These are phyloP conservation scores for Sebastes trivittatus DNA, from an alignment of 2,797 vertebrate species.

Conservation along the genomic window DNA sequence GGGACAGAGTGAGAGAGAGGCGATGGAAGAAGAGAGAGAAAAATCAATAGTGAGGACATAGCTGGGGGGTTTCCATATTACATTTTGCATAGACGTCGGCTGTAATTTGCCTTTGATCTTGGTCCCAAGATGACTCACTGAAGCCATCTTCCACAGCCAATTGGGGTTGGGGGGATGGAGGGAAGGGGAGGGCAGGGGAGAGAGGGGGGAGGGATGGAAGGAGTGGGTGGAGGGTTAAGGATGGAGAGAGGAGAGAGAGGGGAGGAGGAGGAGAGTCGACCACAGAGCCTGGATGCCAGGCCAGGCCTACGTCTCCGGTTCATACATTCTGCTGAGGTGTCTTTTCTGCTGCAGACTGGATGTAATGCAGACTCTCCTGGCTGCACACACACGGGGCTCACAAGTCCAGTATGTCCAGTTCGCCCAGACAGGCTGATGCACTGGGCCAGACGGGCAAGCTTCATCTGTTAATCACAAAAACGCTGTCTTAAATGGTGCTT, in stretches of 20 bases:
- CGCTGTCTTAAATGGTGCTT: neutral
- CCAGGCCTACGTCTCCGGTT: constrained; percentile 49
- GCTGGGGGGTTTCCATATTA: constrained; percentile 86
- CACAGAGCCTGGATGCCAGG: constrained; percentile 53
- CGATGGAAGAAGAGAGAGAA: constrained; percentile 67
- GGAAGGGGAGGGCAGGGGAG: neutral
- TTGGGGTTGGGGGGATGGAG: constrained; percentile 43
- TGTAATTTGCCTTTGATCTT: constrained; percentile 88
- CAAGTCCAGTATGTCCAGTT: constrained; percentile 22
- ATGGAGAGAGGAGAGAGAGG: constrained; percentile 20
- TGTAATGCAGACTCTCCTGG: constrained; percentile 31
- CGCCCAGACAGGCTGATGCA: neutral
- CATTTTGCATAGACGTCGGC: constrained; percentile 87
- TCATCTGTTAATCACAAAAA: constrained; percentile 6
- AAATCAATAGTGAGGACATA: constrained; percentile 84
- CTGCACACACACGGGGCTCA: neutral
- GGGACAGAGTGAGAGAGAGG: constrained; percentile 57
- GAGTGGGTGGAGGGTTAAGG: constrained; percentile 56
- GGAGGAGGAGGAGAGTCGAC: constrained; percentile 3
- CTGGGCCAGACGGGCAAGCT: neutral
- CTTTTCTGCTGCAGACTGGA: constrained; percentile 40
- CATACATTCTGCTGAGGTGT: constrained; percentile 56
- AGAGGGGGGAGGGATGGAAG: constrained; percentile 32
- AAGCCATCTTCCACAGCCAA: constrained; percentile 82
- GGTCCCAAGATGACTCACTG: constrained; percentile 85